These are phyloP conservation scores for Silurus aristotelis DNA, from an alignment of 2,797 vertebrate genomes.

Conservation along the genomic window DNA sequence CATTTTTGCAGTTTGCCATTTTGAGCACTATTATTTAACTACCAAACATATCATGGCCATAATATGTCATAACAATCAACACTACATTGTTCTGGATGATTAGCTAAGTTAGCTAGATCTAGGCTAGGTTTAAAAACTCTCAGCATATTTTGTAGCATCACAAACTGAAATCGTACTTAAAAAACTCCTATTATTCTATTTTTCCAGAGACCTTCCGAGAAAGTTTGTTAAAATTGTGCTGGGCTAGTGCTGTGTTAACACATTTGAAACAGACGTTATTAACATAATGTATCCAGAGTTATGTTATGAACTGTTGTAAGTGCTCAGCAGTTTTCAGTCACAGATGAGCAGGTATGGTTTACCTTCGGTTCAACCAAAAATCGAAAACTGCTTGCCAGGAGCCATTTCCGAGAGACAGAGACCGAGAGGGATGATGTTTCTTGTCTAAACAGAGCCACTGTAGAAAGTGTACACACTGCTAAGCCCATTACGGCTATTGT, in stretches of 20 bases:
- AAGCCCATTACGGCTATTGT: constrained; percentile 29
- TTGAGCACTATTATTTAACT: too few relatives aligned
- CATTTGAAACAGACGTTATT: background rate
- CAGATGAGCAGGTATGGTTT: constrained; percentile 38
- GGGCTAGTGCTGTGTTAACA: background rate
- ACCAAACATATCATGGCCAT: too few relatives aligned
- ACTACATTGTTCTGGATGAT: background rate
- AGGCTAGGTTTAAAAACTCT: background rate
- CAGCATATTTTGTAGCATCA: background rate
- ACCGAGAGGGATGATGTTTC: constrained; percentile 18
- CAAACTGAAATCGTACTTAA: background rate
- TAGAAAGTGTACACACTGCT: constrained; percentile 45
- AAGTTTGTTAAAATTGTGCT: background rate
- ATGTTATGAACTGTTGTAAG: background rate
- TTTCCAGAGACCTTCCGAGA: background rate
- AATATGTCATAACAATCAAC: background rate
- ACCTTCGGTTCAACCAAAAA: constrained; percentile 45
- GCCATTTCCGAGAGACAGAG: background rate
- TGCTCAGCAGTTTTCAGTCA: constrained; percentile 31
- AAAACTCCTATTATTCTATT: too few relatives aligned
- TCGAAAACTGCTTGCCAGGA: constrained; percentile 43
- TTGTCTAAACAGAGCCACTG: constrained; percentile 48
- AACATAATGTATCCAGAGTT: too few relatives aligned
- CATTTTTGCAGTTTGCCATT: too few relatives aligned
- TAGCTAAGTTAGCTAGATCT: background rate